phyloP scores from a whole-genome alignment of 2,113 vertebrate genomes.

The Dipodomys merriami region DNA sequence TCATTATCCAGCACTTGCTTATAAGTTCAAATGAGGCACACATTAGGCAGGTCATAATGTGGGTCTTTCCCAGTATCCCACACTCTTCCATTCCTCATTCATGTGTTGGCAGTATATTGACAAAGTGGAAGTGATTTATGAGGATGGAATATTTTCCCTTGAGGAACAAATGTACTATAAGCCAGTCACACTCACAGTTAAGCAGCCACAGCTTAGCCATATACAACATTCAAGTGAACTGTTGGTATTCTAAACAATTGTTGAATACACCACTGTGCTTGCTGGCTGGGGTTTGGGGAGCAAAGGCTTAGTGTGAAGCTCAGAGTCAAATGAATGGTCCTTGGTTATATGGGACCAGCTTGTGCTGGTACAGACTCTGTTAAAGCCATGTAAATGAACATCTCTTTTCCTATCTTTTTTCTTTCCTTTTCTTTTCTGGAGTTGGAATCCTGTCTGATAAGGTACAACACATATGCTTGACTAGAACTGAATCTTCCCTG shows the following conservation, averaged over 20 bases:
- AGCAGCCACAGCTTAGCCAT: background rate
- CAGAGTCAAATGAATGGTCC: background rate
- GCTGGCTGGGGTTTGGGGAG: background rate
- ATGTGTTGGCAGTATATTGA: background rate
- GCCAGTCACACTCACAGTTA: background rate
- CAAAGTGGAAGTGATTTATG: background rate
- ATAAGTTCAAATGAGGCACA: background rate
- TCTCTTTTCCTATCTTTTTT: too few species aligned
- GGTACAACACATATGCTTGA: background rate
- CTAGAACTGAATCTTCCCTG: background rate
- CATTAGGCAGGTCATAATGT: background rate
- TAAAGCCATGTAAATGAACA: background rate
- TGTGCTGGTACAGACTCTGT: background rate
- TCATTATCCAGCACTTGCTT: background rate
- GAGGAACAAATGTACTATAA: background rate
- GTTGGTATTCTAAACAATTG: background rate
- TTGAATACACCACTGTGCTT: background rate
- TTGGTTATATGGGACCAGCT: background rate
- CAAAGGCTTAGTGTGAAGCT: background rate
- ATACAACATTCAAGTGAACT: background rate
- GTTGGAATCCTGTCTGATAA: background rate
- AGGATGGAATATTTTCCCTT: background rate
- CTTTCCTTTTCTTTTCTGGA: background rate
- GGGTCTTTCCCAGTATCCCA: background rate
- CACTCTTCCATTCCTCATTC: background rate